Evolutionary conservation across 1,140 invertebrate genomes (phyloP).

Genomic region (honey bee (Apis mellifera)): DNA sequence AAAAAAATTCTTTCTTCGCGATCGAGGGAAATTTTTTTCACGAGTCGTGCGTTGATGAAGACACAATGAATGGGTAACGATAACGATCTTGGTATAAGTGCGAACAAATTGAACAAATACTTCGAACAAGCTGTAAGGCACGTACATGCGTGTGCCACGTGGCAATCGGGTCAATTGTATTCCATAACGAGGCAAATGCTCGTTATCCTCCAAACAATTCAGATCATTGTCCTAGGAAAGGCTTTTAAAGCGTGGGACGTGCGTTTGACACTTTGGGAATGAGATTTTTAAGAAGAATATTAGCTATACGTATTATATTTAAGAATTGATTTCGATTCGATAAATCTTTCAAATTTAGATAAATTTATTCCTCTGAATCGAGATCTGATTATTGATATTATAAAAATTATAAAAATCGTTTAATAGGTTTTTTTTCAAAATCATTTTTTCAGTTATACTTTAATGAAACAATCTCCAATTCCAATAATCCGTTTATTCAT

Average conservation of each 20-base stretch:
- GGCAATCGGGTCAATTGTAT: conserved; percentile 56
- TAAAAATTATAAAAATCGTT: too few species aligned
- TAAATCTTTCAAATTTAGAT: too few species aligned
- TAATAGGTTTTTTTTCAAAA: too few species aligned
- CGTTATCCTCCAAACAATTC: conserved; percentile 59
- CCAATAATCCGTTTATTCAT: too few species aligned
- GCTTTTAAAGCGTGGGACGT: conserved; percentile 21
- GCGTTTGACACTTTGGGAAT: conserved; percentile 30
- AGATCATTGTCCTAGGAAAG: conserved; percentile 50
- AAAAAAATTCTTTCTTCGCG: neutral
- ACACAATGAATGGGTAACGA: neutral
- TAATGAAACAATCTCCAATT: too few species aligned
- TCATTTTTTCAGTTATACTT: too few species aligned
- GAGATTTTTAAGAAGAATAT: neutral
- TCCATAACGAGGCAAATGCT: conserved; percentile 62
- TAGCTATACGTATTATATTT: too few species aligned
- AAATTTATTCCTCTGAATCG: too few species aligned
- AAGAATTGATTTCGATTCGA: too few species aligned
- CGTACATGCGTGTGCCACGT: conserved; percentile 57
- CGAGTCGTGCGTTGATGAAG: neutral
- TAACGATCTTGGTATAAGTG: conserved; percentile 28
- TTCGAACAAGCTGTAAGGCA: conserved; percentile 32
- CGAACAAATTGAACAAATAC: conserved; percentile 37
- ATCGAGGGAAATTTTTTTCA: neutral
- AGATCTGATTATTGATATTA: too few species aligned